Evolutionary conservation across 2,888 invertebrate genomes (phyloP).

Genomic region (Lamellibrachia columna): DNA sequence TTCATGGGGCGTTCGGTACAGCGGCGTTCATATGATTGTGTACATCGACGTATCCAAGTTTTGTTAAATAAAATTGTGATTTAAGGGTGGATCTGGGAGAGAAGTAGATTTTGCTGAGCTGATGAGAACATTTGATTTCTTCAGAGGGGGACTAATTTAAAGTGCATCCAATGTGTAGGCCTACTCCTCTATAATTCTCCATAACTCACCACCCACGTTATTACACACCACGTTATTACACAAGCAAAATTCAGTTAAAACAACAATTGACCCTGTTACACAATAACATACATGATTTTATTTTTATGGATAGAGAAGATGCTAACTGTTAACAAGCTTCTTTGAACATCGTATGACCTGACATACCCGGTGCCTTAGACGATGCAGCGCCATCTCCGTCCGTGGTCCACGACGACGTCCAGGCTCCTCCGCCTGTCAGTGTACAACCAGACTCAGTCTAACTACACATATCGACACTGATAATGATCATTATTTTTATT

Average conservation of each 20-base stretch:
- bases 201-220: no score
- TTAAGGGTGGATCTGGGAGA: no score
- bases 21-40: no score
- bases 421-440: constrained; percentile 34
- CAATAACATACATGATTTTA: neutral
- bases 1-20: no score
- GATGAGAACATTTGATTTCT: no score
- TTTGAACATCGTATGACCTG: neutral
- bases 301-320: neutral
- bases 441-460: neutral
- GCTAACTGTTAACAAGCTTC: neutral
- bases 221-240: no score
- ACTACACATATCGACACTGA: neutral
- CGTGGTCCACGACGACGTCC: constrained; percentile 34
- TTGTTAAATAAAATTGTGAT: no score
- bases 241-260: neutral
- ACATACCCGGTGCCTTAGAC: neutral
- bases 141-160: no score
- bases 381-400: constrained; percentile 8
- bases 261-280: neutral
- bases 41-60: no score
- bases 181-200: no score
- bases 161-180: no score
- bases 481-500: neutral
- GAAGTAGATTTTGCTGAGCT: no score